Evolutionary conservation across 2,797 vertebrate species (phyloP), one percentile per base, ranked within the genome.

Genomic region (Miichthys miiuy): DNA sequence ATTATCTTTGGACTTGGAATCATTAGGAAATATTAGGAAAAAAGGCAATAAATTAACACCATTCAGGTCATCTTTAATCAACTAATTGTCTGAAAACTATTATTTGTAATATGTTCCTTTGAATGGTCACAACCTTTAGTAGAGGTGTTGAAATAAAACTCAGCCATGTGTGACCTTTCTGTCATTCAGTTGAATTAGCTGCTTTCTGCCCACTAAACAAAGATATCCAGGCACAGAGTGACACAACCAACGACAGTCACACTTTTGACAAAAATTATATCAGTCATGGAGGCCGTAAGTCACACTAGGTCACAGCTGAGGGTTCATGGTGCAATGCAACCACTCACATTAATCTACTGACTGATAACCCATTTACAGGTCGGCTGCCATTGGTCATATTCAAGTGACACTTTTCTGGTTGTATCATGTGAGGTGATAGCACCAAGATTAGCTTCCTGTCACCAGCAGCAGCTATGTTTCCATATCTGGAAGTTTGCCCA

Each of bases 131-230:
- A 56, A 83, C 85, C 81, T 85, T 86, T 73, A 73, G 79, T 69
- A 65, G 62, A 75, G 17, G 55, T n/a, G 34, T 72, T 41, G 4
- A 67, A 75, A 85, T 84, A 27, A 91, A 82, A 75, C 27, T 51
- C 72, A 75, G 69, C 42, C 73, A 54, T 62, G 66, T 73, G n/a
- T 85, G 83, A 87, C 86, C 83, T 87, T 84, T 87, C 62, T 75
- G 77, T 84, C 88, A 84, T 82, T 38, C 68, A 17, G 72, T 51
- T 83, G 72, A 85, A 88, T 90, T 81, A 88, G 61, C 72, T 54
- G 18, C 78, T 79, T 86, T 64, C 61, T 75, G 46, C 41, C 25
- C 12, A 23, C 62, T 75, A 64, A 89, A 80, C 78, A 85, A 80
- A 87, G 77, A 79, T 34, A 73, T 77, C 56, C 54, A 71, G 77